phyloP scores from a whole-genome alignment of 1,140 invertebrate genomes.

The Mizuhopecten yessoensis region DNA sequence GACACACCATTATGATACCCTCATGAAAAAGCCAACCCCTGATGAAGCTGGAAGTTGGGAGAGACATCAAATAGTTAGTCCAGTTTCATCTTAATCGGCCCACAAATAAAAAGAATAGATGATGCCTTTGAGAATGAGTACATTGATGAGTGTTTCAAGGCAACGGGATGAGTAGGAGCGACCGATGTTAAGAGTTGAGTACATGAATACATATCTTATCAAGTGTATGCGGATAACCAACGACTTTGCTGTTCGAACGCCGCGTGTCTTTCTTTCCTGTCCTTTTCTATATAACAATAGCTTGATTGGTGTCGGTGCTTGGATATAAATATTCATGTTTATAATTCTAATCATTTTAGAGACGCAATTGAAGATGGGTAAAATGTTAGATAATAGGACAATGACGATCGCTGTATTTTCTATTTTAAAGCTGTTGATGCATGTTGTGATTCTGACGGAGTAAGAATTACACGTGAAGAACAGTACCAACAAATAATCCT shows the following conservation, averaged over 20 bases:
- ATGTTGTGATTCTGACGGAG: not conserved
- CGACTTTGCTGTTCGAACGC: no score
- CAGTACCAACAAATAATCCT: not conserved
- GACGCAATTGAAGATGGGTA: not conserved
- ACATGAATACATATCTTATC: not conserved
- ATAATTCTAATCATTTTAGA: not conserved
- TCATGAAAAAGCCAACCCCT: constrained; percentile 20
- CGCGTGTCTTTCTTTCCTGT: no score
- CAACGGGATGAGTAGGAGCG: not conserved
- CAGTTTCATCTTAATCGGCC: constrained; percentile 18
- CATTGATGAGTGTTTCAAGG: not conserved
- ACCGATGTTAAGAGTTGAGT: not conserved
- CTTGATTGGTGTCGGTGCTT: not conserved
- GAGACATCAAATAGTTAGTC: constrained; percentile 5
- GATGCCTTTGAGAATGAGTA: constrained; percentile 17
- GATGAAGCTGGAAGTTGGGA: not conserved
- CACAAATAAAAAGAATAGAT: not conserved
- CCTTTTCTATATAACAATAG: no score
- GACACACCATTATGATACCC: not conserved
- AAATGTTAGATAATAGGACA: not conserved
- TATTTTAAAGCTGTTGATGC: not conserved
- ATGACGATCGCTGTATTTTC: not conserved
- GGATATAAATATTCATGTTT: not conserved
- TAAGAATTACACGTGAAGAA: not conserved
- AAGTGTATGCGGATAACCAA: no score